A percentile compares a stretch with the other conserved stretches of the same genome.
phyloP scores from a whole-genome alignment of 2,888 invertebrate genomes.

The Diarsia dahlii region DNA sequence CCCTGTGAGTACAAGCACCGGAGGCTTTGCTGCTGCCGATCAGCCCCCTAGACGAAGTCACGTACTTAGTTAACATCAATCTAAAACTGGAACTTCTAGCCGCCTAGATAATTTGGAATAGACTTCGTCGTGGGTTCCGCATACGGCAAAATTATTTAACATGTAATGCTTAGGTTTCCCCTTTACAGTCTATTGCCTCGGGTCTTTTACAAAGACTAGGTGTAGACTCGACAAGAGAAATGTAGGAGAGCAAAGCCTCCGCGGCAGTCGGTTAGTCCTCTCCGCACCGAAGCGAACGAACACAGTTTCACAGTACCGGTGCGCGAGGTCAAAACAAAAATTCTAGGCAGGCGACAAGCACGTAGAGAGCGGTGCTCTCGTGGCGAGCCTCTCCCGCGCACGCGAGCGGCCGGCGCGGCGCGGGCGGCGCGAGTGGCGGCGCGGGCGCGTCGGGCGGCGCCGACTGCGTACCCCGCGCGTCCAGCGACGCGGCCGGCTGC shows the following conservation, averaged over 20 bases:
- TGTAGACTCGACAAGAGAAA: slow-evolving; percentile 4
- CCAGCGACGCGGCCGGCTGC: slow-evolving; percentile 92
- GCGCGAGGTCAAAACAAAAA: slow-evolving; percentile 88
- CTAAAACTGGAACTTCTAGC: background rate
- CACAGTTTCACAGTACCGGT: slow-evolving; percentile 87
- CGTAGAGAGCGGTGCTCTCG: slow-evolving; percentile 88
- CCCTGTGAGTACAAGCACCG: slow-evolving; percentile 76
- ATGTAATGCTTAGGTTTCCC: slow-evolving; percentile 12
- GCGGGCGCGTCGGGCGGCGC: slow-evolving; percentile 60
- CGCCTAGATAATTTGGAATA: background rate
- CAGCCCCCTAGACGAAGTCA: slow-evolving; percentile 30
- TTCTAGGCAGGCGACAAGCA: slow-evolving; percentile 90
- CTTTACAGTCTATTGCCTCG: background rate
- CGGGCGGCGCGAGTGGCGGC: slow-evolving; percentile 58
- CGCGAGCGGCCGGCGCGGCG: slow-evolving; percentile 60
- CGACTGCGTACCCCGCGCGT: slow-evolving; percentile 83
- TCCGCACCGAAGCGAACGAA: slow-evolving; percentile 86
- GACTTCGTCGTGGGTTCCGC: slow-evolving; percentile 18
- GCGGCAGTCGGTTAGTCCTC: slow-evolving; percentile 79
- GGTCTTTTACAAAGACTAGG: background rate
- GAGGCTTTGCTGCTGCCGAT: slow-evolving; percentile 75
- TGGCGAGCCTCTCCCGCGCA: slow-evolving; percentile 75
- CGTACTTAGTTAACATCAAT: background rate
- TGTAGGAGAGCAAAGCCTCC: slow-evolving; percentile 71
- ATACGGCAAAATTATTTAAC: slow-evolving; percentile 10